Percentiles rank a stretch among this genome's conserved stretches.
Evolutionary conservation across 1,140 invertebrate genomes (phyloP).

Genomic region (Belonocnema kinseyi): DNA sequence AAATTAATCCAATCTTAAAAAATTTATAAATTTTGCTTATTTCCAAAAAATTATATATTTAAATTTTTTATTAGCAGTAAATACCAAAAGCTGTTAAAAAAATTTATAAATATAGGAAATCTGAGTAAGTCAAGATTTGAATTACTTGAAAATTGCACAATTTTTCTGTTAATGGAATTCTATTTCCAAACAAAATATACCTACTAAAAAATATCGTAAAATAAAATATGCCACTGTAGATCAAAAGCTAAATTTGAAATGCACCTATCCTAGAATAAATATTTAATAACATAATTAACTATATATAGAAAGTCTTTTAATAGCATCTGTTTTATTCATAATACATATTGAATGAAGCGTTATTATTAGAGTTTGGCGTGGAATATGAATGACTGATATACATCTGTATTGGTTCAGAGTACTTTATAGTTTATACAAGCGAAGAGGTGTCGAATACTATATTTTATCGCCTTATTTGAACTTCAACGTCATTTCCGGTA

Average conservation of each 20-base stretch:
- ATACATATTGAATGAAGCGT: constrained; percentile 1
- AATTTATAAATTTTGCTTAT: no score
- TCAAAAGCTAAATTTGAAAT: background rate
- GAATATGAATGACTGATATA: constrained; percentile 28
- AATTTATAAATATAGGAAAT: no score
- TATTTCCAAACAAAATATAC: no score
- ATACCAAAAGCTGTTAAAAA: no score
- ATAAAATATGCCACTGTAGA: no score
- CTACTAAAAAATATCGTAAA: no score
- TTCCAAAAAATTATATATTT: no score
- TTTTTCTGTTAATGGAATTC: no score
- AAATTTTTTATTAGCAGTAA: no score
- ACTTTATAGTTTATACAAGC: constrained; percentile 30
- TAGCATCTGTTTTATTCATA: background rate
- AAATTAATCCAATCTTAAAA: no score
- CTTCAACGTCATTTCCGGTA: constrained; percentile 24
- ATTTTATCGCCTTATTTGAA: constrained; percentile 24
- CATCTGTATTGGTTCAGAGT: constrained; percentile 6
- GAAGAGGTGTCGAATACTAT: constrained; percentile 8
- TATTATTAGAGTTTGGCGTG: background rate
- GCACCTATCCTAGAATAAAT: background rate
- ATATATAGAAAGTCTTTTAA: background rate
- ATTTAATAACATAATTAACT: constrained; percentile 10
- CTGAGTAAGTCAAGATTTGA: no score
- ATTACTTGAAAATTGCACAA: no score